phyloP scores from a whole-genome alignment of 2,113 vertebrate species.

The Platichthys flesus region DNA sequence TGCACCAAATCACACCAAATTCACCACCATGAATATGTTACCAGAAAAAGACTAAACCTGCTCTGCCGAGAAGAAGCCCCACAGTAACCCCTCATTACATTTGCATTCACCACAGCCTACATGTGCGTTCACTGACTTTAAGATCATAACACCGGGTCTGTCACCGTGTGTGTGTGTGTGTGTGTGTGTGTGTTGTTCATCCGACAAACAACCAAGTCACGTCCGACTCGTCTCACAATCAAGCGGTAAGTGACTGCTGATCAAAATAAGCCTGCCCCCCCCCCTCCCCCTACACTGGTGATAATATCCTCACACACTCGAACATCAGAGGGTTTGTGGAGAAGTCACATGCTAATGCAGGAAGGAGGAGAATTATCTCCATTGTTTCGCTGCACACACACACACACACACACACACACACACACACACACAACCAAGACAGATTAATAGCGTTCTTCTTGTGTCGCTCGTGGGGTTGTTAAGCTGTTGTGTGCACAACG shows the following conservation, averaged over 20 bases:
- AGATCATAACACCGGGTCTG: neutral
- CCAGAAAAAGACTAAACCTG: neutral
- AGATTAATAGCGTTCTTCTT: conserved; percentile 36
- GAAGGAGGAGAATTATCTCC: conserved; percentile 23
- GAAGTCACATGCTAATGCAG: conserved; percentile 33
- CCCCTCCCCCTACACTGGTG: neutral
- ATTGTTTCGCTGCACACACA: conserved; percentile 30
- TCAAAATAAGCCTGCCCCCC: neutral
- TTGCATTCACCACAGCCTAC: neutral
- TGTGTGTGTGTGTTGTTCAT: conserved; percentile 9
- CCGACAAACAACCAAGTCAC: conserved; percentile 13
- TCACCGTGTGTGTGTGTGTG: neutral
- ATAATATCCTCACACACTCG: conserved; percentile 33
- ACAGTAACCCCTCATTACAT: too few relatives aligned
- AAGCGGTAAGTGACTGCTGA: conserved; percentile 30
- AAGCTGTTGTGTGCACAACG: neutral
- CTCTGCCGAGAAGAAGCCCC: neutral
- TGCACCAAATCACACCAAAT: too few relatives aligned
- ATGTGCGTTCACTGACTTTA: neutral
- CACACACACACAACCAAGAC: neutral
- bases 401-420: conserved; percentile 3
- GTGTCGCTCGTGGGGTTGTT: conserved; percentile 5
- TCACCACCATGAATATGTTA: too few relatives aligned
- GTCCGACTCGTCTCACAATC: conserved; percentile 13
- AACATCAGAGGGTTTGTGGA: conserved; percentile 28